Evolutionary conservation across 1,140 invertebrate species (phyloP), one percentile per base, ranked within the genome.

Genomic region (Philotrypesis tridentata): DNA sequence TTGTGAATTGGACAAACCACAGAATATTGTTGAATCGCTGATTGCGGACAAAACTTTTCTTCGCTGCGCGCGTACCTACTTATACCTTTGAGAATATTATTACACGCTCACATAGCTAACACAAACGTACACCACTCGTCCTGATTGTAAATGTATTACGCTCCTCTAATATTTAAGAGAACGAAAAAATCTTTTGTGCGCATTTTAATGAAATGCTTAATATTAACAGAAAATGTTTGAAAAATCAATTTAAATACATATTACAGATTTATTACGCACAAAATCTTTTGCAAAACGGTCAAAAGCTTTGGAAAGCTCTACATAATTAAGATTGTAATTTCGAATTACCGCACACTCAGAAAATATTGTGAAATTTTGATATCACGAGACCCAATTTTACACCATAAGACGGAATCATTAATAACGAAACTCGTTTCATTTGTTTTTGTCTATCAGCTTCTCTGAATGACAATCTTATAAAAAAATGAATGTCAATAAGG

Each of bases 181-280:
- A 60, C 2, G 17, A 37, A 43, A 71, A 40, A 9, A 31, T 40
- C 33, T 84, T 37, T 85, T 83, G 63, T 81, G 83, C 80, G 84
- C 80, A 85, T 40, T 33, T 71, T 43, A 84, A 72, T 75, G 48
- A 83, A 84, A 84, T 85, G 76, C 79, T 85, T 84, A 74, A 72
- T 80, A 65, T 79, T 76, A 29, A 72, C 72, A 63, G 71, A 80
- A 65, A 82, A 70, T 55, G 17, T 55, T 55, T n/a, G 14, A 80
- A 23, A 82, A 74, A 70, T 8, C 37, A 55, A 73, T 63, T 65
- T 43, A 63, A 40, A 77, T 48, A 73, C 23, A 55, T 73, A 55
- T 73, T 60, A 29, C 12, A 29, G 14, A 73, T 73, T 33, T 48
- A 23, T 78, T 68, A 78, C 76, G 61, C 76, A 73, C 77, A 80